Evolutionary conservation across 2,888 invertebrate species (phyloP), one percentile per base, ranked within the genome.

Genomic region (Leuctra nigra): DNA sequence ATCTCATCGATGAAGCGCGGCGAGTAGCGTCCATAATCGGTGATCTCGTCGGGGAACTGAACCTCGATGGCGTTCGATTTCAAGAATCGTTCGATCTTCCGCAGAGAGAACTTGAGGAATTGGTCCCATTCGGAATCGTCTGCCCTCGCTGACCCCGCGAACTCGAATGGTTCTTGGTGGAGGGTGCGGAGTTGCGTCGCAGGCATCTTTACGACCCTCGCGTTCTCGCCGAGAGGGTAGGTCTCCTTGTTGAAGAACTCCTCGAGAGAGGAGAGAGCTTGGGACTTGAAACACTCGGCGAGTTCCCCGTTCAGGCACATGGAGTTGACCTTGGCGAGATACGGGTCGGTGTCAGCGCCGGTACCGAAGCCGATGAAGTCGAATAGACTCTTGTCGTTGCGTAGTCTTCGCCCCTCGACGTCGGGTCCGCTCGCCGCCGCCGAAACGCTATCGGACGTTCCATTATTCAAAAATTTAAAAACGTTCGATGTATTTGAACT

Each of bases 221-320:
- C 86, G 68, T 84, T 83, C 46, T 87, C 85, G 35, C 83, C 85
- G 54, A 90, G 68, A 54, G 79, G 79, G 69, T 25, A 75, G 68
- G 60, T 50, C 2, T 66, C 81, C 64, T 83, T 81, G 66, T 81
- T 80, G 67, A 91, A 89, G 70, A 91, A 88, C 55, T 88, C 87
- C 53, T 87, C 84, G 57, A 91, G 83, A 0, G 86, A 84, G 55
- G 78, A 76, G 52, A 91, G 70, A 0, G 90, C 89, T 62, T 86
- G 83, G 0, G 87, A 89, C 67, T 91, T 90, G 69, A 91, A 90
- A 68, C 90, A 91, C 68, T 90, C 89, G 0, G 88, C 85, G n/a
- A 91, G 73, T 68, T 91, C 89, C 3, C 90, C 90, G 60, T 78
- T 81, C 56, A 90, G 72, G 64, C 90, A 91, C 61, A 82, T 85